Conservation (phyloP, 2,888 invertebrate genomes). For the Campoplex nolae region DNA sequence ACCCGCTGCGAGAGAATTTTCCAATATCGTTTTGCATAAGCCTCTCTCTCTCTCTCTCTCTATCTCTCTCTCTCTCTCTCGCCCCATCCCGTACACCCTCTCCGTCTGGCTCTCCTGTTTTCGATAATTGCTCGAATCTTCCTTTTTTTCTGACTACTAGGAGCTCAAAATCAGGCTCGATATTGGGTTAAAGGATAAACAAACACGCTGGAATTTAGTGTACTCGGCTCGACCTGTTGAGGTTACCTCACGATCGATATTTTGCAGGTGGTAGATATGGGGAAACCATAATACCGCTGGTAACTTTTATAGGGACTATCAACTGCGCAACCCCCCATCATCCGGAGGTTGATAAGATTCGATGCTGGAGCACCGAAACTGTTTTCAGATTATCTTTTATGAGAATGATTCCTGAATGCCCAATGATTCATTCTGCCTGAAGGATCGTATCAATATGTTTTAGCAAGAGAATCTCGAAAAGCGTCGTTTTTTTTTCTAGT, state of each 20-base stretch:
- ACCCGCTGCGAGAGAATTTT: slow-evolving; percentile 44
- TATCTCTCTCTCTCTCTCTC: not conserved
- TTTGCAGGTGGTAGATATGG: too few relatives aligned
- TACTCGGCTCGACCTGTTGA: not conserved
- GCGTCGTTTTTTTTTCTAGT: too few relatives aligned
- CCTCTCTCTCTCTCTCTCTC: not conserved
- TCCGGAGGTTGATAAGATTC: not conserved
- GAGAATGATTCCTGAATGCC: not conserved
- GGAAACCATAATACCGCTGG: too few relatives aligned
- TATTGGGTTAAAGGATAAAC: not conserved
- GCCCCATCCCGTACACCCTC: not conserved
- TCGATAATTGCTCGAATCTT: slow-evolving; percentile 16
- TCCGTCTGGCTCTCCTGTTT: not conserved
- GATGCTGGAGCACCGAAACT: not conserved
- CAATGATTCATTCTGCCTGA: not conserved
- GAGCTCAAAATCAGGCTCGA: not conserved
- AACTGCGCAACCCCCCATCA: too few relatives aligned
- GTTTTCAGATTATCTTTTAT: not conserved
- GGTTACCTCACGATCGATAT: too few relatives aligned
- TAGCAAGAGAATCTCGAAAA: not conserved
- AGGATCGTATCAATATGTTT: not conserved
- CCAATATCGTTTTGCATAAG: slow-evolving; percentile 41
- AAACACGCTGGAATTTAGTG: not conserved
- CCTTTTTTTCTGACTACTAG: not conserved
- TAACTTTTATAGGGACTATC: too few relatives aligned